A percentile compares a stretch with the other conserved stretches of the same genome.
phyloP scores from a whole-genome alignment of 2,797 vertebrate genomes.

The Chelon auratus region DNA sequence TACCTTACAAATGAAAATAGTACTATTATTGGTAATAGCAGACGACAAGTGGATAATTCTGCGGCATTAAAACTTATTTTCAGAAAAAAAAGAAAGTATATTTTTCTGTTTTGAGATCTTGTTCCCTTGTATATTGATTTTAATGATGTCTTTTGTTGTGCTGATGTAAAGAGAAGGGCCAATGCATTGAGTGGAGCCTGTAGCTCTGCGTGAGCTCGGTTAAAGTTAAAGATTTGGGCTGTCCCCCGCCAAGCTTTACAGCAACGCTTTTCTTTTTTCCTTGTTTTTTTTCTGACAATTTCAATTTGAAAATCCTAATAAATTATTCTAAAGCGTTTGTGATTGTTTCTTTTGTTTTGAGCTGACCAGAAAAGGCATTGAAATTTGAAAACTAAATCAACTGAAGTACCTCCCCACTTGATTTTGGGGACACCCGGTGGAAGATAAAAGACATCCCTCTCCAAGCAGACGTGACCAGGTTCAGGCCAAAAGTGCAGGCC shows the following conservation, averaged over 20 bases:
- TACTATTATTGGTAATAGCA: slow-evolving; percentile 82
- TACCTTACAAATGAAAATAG: slow-evolving; percentile 85
- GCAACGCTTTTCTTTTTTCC: slow-evolving; percentile 80
- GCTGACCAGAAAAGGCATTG: too few species aligned
- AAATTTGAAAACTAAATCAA: background rate
- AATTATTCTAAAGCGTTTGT: slow-evolving; percentile 95
- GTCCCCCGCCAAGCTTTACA: slow-evolving; percentile 77
- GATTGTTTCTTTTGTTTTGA: slow-evolving; percentile 2
- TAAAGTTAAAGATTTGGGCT: slow-evolving; percentile 75
- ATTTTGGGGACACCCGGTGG: background rate
- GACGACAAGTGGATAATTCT: slow-evolving; percentile 79
- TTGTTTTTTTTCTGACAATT: slow-evolving; percentile 85
- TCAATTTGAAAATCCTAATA: slow-evolving; percentile 98
- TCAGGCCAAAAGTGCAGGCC: background rate
- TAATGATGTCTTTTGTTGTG: slow-evolving; percentile 77
- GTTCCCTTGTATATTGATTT: slow-evolving; percentile 81
- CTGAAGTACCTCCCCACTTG: background rate
- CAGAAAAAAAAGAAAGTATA: slow-evolving; percentile 82
- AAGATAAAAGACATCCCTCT: background rate
- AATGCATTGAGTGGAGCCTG: slow-evolving; percentile 69
- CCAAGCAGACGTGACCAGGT: background rate
- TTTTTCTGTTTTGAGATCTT: slow-evolving; percentile 84
- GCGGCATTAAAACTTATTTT: slow-evolving; percentile 89
- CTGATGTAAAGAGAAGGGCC: slow-evolving; percentile 78
- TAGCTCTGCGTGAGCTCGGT: slow-evolving; percentile 68